phyloP scores from a whole-genome alignment of 2,113 vertebrate species.

The Mobula hypostoma region DNA sequence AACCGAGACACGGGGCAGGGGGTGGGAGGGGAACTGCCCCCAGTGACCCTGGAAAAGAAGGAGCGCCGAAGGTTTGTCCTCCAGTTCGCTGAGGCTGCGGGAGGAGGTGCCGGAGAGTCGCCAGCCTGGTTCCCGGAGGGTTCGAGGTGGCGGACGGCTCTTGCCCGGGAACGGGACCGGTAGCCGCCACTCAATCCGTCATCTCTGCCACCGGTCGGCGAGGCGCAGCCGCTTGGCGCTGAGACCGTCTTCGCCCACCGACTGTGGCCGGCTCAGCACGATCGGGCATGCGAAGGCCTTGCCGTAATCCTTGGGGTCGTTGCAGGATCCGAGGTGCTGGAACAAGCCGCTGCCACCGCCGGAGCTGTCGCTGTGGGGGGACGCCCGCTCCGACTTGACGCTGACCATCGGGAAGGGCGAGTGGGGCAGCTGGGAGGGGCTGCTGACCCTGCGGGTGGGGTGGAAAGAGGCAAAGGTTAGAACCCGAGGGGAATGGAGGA shows the following conservation, averaged over 20 bases:
- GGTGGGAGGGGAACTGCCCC: neutral
- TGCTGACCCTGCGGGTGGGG: conserved; percentile 50
- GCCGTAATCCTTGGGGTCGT: conserved; percentile 54
- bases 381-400: conserved; percentile 82
- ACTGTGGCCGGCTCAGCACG: conserved; percentile 47
- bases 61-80: neutral
- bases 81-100: neutral
- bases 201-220: conserved; percentile 74
- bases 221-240: conserved; percentile 54
- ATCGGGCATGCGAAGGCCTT: conserved; percentile 57
- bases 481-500: conserved; percentile 46
- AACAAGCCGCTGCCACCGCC: conserved; percentile 53
- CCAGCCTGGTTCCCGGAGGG: conserved; percentile 19
- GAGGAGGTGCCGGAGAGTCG: neutral
- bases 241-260: conserved; percentile 51
- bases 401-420: conserved; percentile 58
- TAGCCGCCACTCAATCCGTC: conserved; percentile 44
- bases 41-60: neutral
- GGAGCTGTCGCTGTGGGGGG: conserved; percentile 64
- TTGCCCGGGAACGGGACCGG: too few species aligned
- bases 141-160: neutral
- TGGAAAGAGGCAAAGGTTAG: conserved; percentile 44
- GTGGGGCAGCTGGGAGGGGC: conserved; percentile 50
- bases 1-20: too few species aligned
- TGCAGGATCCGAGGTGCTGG: conserved; percentile 47